A percentile compares a stretch with the other conserved stretches of the same genome.
phyloP scores from a whole-genome alignment of 37 sponge, comb jelly and placozoan genomes.

The Amphimedon queenslandica region DNA sequence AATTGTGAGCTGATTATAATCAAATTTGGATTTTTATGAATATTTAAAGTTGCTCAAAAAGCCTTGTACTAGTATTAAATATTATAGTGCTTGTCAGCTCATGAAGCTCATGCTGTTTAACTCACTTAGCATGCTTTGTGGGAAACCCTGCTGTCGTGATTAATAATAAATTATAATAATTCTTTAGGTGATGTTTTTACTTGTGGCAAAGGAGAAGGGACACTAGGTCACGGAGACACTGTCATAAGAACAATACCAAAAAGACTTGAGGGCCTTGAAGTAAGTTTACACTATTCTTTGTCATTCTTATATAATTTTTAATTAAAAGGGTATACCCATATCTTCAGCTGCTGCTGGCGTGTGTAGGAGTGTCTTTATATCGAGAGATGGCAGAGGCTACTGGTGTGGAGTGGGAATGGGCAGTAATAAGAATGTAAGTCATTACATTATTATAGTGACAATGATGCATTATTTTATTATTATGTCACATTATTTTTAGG shows the following conservation, averaged over 20 bases:
- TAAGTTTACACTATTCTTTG: conserved; percentile 1
- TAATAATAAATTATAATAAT: not conserved
- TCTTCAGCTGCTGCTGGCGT: conserved; percentile 49
- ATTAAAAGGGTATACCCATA: conserved; percentile 25
- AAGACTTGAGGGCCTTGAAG: conserved; percentile 40
- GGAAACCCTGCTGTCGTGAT: too few relatives aligned
- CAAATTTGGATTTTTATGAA: too few relatives aligned
- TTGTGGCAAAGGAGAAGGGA: conserved; percentile 57
- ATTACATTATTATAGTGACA: too few relatives aligned
- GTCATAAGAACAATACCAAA: conserved; percentile 45
- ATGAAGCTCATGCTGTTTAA: too few relatives aligned
- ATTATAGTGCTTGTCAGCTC: too few relatives aligned
- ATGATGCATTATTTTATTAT: too few relatives aligned
- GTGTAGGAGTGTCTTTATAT: conserved; percentile 47
- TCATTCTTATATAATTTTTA: not conserved
- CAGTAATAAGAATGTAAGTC: not conserved
- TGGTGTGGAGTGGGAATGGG: conserved; percentile 75
- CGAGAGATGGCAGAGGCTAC: conserved; percentile 29
- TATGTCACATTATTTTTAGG: too few relatives aligned
- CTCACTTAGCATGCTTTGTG: too few relatives aligned
- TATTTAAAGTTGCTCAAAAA: too few relatives aligned
- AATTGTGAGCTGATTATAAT: too few relatives aligned
- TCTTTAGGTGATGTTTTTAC: conserved; percentile 43
- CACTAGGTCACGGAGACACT: conserved; percentile 53
- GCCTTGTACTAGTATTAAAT: too few relatives aligned